Evolutionary conservation across 2,888 invertebrate genomes (phyloP).

Genomic region (Harpalus rubripes): DNA sequence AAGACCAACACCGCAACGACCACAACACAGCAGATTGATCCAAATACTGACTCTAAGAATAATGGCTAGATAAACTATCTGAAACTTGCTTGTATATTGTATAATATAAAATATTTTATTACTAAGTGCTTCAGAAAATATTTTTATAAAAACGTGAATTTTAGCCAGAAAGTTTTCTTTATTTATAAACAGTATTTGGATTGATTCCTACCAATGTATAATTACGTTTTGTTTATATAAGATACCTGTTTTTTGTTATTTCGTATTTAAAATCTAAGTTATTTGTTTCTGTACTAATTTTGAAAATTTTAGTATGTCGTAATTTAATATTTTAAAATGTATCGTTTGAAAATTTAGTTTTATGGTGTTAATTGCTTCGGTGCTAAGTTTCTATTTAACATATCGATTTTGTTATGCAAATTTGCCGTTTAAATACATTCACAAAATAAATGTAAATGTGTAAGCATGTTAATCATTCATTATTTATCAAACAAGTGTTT

Average conservation of each 20-base stretch:
- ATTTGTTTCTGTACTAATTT: no score
- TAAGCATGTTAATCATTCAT: no score
- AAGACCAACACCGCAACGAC: not conserved
- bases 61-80: conserved; percentile 7
- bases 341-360: no score
- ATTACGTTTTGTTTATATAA: not conserved
- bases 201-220: not conserved
- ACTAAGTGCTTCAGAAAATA: conserved; percentile 30
- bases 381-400: no score
- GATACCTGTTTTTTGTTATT: no score
- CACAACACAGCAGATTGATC: conserved; percentile 12
- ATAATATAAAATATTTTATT: conserved; percentile 47
- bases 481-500: not conserved
- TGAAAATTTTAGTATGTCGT: no score
- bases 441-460: no score
- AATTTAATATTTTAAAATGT: no score
- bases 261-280: no score
- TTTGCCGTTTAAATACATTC: no score
- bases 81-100: conserved; percentile 17
- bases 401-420: no score
- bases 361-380: no score
- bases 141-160: conserved; percentile 26
- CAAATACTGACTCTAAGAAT: conserved; percentile 2
- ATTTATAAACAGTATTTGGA: not conserved
- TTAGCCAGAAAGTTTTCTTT: not conserved